phyloP scores from a whole-genome alignment of 2,113 vertebrate genomes.

The Parus major region DNA sequence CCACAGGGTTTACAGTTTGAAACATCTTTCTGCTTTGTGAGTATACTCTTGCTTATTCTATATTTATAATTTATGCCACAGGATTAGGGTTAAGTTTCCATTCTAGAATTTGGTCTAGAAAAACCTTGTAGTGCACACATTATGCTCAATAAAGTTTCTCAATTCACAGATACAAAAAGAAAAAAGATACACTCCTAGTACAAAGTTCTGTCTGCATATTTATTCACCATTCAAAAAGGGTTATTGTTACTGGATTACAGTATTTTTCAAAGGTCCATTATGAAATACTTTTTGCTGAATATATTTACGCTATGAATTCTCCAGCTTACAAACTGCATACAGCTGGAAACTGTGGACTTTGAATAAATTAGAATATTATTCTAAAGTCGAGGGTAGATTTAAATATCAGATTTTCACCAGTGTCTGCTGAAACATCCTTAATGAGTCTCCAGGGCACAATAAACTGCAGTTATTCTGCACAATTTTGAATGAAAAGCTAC shows the following conservation, averaged over 20 bases:
- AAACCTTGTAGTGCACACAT: fast-evolving
- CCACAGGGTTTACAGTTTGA: background rate
- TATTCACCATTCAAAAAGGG: background rate
- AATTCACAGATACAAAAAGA: background rate
- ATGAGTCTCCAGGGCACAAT: background rate
- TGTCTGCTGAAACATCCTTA: background rate
- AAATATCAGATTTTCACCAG: background rate
- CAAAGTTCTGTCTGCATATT: background rate
- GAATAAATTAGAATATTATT: background rate
- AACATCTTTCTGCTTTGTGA: background rate
- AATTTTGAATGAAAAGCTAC: background rate
- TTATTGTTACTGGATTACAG: background rate
- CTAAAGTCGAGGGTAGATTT: background rate
- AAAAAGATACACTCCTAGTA: background rate
- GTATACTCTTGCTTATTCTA: background rate
- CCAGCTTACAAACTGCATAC: background rate
- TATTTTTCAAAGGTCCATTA: background rate
- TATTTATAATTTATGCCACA: background rate
- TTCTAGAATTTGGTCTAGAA: background rate
- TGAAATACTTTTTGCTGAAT: background rate
- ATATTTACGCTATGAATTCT: background rate
- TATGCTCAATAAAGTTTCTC: background rate
- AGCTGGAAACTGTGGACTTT: background rate
- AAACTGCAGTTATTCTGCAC: background rate
- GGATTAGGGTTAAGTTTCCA: background rate